A percentile compares a stretch with the other conserved stretches of the same genome.
Conservation (phyloP, 2,888 invertebrate genomes). For the Hemaris fuciformis region DNA sequence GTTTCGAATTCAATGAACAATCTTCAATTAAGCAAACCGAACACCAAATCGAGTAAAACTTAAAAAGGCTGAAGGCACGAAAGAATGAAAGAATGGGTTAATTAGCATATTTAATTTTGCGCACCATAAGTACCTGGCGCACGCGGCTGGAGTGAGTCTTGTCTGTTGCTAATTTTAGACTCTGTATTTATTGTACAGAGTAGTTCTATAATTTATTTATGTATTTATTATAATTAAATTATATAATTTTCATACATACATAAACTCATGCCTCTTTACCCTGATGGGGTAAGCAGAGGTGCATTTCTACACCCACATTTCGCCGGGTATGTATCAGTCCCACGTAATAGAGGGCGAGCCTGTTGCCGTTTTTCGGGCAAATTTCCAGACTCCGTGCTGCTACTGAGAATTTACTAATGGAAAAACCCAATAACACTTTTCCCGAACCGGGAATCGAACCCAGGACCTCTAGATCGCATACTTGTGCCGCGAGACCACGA, state of each 20-base stretch:
- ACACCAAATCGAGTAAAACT: neutral
- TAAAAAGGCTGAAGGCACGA: neutral
- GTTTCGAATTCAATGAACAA: neutral
- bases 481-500: no score
- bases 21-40: neutral
- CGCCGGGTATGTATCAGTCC: no score
- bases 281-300: no score
- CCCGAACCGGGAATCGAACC: no score
- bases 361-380: no score
- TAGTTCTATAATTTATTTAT: neutral
- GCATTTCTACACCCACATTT: no score
- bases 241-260: neutral
- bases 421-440: no score
- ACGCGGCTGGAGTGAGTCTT: neutral
- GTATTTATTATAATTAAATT: neutral
- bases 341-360: no score
- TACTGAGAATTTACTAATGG: no score
- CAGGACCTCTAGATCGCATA: no score
- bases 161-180: neutral
- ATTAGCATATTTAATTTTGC: neutral
- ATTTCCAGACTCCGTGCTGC: no score
- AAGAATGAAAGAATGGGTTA: neutral
- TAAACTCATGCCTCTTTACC: no score
- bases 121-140: neutral
- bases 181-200: neutral